A percentile compares a stretch with the other conserved stretches of the same genome.
phyloP scores from a whole-genome alignment of 2,113 vertebrate genomes.

The Cyanoliseus patagonus region DNA sequence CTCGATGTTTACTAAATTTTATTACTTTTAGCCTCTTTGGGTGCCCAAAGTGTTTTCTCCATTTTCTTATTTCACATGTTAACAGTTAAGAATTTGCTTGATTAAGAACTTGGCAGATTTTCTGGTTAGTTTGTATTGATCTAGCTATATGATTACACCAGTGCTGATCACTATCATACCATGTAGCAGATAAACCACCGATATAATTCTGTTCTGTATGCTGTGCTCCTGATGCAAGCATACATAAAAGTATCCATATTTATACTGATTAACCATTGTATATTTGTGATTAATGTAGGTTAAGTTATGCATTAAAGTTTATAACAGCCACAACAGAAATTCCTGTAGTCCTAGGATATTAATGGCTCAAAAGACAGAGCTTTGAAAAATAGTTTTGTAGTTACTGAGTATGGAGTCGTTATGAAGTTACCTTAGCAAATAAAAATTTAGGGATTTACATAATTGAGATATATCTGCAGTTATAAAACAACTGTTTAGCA shows the following conservation, averaged over 20 bases:
- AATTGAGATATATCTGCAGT: background rate
- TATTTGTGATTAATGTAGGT: background rate
- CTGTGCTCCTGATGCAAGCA: background rate
- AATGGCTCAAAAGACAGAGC: background rate
- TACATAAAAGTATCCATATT: background rate
- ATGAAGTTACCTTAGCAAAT: background rate
- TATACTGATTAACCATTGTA: background rate
- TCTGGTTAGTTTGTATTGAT: background rate
- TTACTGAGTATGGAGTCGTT: background rate
- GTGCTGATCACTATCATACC: rapidly evolving
- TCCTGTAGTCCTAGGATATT: background rate
- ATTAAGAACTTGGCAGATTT: background rate
- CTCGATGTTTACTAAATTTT: background rate
- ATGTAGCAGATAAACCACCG: background rate
- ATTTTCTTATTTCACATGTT: background rate
- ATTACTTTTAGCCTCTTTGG: background rate
- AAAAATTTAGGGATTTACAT: background rate
- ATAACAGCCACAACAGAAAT: background rate
- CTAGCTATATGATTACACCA: background rate
- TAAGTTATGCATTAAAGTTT: background rate
- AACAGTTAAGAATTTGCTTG: background rate
- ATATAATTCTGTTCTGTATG: background rate
- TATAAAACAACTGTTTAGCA: background rate
- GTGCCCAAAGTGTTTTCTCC: background rate
- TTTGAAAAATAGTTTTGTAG: background rate